Conservation (phyloP, 1,140 invertebrate genomes). For the Vanessa atalanta region DNA sequence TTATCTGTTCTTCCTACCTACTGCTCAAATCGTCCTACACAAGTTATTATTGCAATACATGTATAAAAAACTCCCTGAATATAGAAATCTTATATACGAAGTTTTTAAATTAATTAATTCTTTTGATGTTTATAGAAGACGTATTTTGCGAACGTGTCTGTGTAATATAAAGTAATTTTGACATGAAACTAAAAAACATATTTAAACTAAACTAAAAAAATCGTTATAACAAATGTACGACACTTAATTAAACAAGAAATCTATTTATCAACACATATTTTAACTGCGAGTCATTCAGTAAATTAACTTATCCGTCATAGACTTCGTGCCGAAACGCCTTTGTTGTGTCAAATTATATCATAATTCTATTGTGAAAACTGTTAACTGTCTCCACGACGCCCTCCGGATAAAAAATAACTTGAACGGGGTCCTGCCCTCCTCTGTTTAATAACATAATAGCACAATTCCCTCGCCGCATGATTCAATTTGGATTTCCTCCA, state of each 20-base stretch:
- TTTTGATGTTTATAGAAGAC: too few relatives aligned
- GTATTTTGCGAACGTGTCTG: too few relatives aligned
- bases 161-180: too few relatives aligned
- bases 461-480: constrained; percentile 82
- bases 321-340: constrained; percentile 53
- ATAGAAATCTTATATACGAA: too few relatives aligned
- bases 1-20: too few relatives aligned
- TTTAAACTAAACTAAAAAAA: too few relatives aligned
- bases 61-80: too few relatives aligned
- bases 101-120: too few relatives aligned
- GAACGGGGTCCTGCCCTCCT: constrained; percentile 78
- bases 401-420: constrained; percentile 69
- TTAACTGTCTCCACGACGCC: constrained; percentile 77
- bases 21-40: too few relatives aligned
- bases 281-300: constrained; percentile 34
- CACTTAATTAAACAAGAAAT: neutral
- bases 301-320: constrained; percentile 50
- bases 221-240: too few relatives aligned
- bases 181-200: too few relatives aligned
- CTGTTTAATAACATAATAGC: constrained; percentile 83
- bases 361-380: constrained; percentile 81
- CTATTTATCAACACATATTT: constrained; percentile 2
- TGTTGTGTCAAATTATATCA: constrained; percentile 79
- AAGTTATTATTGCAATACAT: too few relatives aligned
- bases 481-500: constrained; percentile 82